Evolutionary conservation across 2,888 invertebrate species (phyloP), one percentile per base, ranked within the genome.

Genomic region (Papilio protenor): DNA sequence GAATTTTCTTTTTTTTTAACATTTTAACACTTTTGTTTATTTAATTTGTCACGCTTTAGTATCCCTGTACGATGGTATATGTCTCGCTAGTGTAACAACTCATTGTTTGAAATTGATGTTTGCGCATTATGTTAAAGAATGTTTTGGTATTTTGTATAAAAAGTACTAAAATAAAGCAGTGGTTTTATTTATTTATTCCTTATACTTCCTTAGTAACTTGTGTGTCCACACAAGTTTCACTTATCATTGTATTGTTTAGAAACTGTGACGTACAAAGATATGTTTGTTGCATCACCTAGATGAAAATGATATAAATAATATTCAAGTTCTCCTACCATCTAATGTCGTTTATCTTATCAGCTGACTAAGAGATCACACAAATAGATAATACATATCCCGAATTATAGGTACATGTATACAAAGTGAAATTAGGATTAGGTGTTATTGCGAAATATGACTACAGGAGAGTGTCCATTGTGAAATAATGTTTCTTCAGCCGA

Each of bases 111-210:
- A 85, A 87, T 89, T 86, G 81, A 85, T 86, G 84, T 87, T 85
- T 86, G 86, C 88, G 85, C 87, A 87, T 84, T 86, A 86, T 84
- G 83, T 86, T 83, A 85, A 85, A 85, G 83, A 86, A 88, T 88
- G 89, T 91, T 91, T 91, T 91, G 90, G 88, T 91, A 91, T 90
- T 91, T 91, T 90, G 87, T 91, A 91, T 87, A 90, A 89, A 90
- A 90, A 84, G 83, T 85, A 85, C 85, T 86, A 85, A 86, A 88
- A 85, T 83, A 82, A 80, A 45, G 45, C 11, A 23, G 75, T 64
- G 69, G 55, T 59, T 81, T 83, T 82, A 79, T 79, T 81, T 82
- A 71, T 71, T 12, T 45, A 16, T 69, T 33, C 69, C 27, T 47
- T 2, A 57, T 18, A 57, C 21, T 6, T 12, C 64, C 12, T 33